A percentile compares a stretch with the other conserved stretches of the same genome.
These are phyloP conservation scores for Synanthedon vespiformis DNA, from an alignment of 2,888 invertebrate species.

Conservation along the genomic window DNA sequence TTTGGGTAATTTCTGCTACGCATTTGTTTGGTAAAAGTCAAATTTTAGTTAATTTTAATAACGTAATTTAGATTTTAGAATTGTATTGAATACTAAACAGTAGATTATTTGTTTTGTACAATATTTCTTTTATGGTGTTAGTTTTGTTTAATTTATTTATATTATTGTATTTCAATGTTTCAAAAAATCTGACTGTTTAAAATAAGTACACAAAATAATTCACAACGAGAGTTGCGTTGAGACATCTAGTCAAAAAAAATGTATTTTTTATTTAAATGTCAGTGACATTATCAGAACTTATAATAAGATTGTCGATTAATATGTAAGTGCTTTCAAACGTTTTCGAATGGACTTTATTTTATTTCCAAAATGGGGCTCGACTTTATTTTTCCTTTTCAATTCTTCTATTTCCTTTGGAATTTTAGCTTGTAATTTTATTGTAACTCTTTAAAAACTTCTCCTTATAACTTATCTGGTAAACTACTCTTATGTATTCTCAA, in stretches of 20 bases:
- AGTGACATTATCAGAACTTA: constrained; percentile 63
- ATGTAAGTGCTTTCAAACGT: constrained; percentile 62
- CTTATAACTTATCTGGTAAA: constrained; percentile 29
- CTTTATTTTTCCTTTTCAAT: constrained; percentile 28
- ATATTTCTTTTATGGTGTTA: neutral
- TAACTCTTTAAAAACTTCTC: constrained; percentile 28
- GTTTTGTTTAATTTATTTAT: neutral
- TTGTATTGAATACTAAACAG: neutral
- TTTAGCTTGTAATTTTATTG: constrained; percentile 41
- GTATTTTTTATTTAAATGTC: constrained; percentile 45
- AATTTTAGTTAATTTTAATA: neutral
- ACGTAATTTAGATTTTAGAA: neutral
- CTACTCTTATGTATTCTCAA: constrained; percentile 49
- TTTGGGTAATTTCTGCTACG: neutral
- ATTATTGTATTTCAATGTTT: neutral
- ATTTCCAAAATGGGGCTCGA: constrained; percentile 22
- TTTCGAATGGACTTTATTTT: constrained; percentile 37
- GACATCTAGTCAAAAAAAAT: constrained; percentile 46
- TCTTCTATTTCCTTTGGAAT: constrained; percentile 22
- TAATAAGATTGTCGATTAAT: constrained; percentile 60
- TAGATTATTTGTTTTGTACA: neutral
- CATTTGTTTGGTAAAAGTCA: neutral
- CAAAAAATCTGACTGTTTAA: neutral
- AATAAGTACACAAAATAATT: neutral
- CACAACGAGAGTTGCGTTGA: constrained; percentile 10